phyloP scores from a whole-genome alignment of 1,140 invertebrate genomes.

The Drosophila lini region DNA sequence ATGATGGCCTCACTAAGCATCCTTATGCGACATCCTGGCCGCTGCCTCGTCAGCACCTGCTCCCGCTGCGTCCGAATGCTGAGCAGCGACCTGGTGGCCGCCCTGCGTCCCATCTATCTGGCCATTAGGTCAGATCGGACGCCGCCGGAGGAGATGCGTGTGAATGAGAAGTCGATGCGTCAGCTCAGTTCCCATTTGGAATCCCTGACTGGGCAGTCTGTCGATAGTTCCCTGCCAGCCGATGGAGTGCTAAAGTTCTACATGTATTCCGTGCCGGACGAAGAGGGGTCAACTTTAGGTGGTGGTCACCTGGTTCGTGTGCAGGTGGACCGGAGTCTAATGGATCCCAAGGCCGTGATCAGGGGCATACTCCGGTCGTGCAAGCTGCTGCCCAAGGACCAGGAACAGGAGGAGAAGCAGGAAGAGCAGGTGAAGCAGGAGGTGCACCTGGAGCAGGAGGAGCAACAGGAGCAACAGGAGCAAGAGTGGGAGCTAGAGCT shows the following conservation, averaged over 20 bases:
- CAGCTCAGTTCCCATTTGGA: slow-evolving; percentile 93
- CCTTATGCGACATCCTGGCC: slow-evolving; percentile 7
- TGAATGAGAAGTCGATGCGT: slow-evolving; percentile 96
- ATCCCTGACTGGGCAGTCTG: slow-evolving; percentile 71
- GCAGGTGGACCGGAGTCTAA: slow-evolving; percentile 86
- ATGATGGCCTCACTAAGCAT: slow-evolving; percentile 16
- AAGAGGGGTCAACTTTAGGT: slow-evolving; percentile 78
- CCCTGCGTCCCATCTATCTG: slow-evolving; percentile 96
- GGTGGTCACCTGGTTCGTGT: slow-evolving; percentile 89
- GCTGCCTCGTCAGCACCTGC: not conserved
- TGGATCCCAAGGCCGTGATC: slow-evolving; percentile 89
- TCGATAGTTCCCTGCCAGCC: slow-evolving; percentile 85
- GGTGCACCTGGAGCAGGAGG: not conserved
- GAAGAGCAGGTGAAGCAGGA: not conserved
- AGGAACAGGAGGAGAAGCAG: not conserved
- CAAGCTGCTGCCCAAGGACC: slow-evolving; percentile 86
- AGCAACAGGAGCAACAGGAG: not conserved
- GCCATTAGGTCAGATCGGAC: slow-evolving; percentile 93
- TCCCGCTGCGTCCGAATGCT: slow-evolving; percentile 13
- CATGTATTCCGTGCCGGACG: slow-evolving; percentile 86
- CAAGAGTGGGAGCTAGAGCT: not conserved
- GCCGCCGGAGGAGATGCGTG: slow-evolving; percentile 91
- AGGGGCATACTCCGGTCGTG: slow-evolving; percentile 91
- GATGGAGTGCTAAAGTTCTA: slow-evolving; percentile 88
- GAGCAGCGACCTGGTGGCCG: slow-evolving; percentile 90